Base-by-base conservation (phyloP, 2,888 invertebrate species). In the Drosophila meridionalis region DNA sequence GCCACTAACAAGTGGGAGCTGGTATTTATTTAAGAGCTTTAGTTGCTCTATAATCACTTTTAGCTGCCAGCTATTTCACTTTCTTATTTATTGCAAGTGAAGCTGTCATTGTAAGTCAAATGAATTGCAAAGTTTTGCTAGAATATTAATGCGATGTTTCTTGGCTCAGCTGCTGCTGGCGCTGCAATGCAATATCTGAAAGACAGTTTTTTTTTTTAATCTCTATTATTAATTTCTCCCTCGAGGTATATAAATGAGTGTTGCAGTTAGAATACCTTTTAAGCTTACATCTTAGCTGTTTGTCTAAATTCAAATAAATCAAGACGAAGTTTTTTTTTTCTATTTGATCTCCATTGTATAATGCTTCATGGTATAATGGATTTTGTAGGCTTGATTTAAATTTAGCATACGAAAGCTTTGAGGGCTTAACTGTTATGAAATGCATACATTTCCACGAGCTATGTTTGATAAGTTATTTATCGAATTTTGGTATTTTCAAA, bases 51-150 rank as follows among this genome's bases (percentile, higher is more conserved):
- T n/a, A 48, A 47, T 47, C 28, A 12, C 28, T 14, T 14, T 47
- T 12, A n/a, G 50, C 50, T 20, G n/a, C 1, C 0, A 36, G 36
- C 34, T 26, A 12, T 20, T 52, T 52, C 34, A 52, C 34, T 52
- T 52, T 52, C 52, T 4, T 47, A 47, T 47, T 30, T 14, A 47
- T 28, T 6, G 50, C 50, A 48, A 47, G 47, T 47, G 48, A 14
- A 50, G 50, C n/a, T 50, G 30, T 0, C 47, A 45, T 11, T 45
- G n/a, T 2, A 8, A 30, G 4, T 32, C 50, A n/a, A 50, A 11
- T 32, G 48, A 32, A 30, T 9, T 32, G 50, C n/a, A 32, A 32
- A 30, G 3, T 28, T 28, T 28, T 47, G 14, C 28, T 28, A 14
- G 3, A 32, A 32, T 32, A 50, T 50, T 50, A 48, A 48, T 48